Conservation (phyloP, 2,888 invertebrate species). For the Baronia brevicornis region DNA sequence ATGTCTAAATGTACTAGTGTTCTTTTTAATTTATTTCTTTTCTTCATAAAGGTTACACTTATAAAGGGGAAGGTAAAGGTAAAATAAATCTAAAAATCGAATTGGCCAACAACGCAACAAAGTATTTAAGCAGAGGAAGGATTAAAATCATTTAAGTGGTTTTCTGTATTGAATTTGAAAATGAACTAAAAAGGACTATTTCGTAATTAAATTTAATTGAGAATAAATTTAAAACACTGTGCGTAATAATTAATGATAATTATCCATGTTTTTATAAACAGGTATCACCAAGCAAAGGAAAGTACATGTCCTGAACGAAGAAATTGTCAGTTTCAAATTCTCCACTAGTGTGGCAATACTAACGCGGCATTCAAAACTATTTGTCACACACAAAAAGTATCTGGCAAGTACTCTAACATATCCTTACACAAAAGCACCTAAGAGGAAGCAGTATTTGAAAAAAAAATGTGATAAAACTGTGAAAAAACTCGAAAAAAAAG, state of each 20-base stretch:
- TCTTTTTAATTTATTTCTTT: too few relatives aligned
- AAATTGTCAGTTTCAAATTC: conserved; percentile 47
- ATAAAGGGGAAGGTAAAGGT: too few relatives aligned
- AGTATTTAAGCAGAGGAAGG: too few relatives aligned
- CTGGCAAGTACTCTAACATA: conserved; percentile 32
- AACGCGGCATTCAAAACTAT: conserved; percentile 21
- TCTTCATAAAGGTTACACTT: too few relatives aligned
- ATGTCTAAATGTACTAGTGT: too few relatives aligned
- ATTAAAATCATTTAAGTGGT: too few relatives aligned
- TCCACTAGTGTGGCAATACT: conserved; percentile 44
- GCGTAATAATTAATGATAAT: not conserved
- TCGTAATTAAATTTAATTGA: too few relatives aligned
- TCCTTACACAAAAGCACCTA: conserved; percentile 30
- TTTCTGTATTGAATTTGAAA: too few relatives aligned
- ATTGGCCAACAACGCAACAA: too few relatives aligned
- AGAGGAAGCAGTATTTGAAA: conserved; percentile 61
- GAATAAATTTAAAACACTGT: conserved; percentile 1
- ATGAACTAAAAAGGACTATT: too few relatives aligned
- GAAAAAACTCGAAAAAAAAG: conserved; percentile 55
- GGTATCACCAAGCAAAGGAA: conserved; percentile 58
- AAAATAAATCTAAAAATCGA: too few relatives aligned
- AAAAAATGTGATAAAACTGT: conserved; percentile 68
- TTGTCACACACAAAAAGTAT: conserved; percentile 24
- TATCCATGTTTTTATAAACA: conserved; percentile 22
- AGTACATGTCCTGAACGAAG: conserved; percentile 58